These are phyloP conservation scores for Zhengitettix transpicula DNA, from an alignment of 2,888 invertebrate species.

Conservation along the genomic window DNA sequence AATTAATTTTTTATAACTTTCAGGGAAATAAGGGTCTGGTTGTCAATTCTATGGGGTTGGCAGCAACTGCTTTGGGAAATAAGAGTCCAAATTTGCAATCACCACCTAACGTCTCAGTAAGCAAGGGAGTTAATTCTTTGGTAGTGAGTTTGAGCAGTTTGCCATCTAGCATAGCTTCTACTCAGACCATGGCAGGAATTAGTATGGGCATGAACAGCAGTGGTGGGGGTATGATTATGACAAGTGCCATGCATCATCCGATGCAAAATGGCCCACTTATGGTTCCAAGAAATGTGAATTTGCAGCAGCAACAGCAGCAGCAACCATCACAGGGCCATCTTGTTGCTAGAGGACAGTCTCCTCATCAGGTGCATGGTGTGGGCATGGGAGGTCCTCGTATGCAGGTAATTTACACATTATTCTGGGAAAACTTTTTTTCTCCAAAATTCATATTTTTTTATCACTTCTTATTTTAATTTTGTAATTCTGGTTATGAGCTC, in stretches of 20 bases:
- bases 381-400: constrained; percentile 26
- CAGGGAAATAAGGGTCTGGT: constrained; percentile 56
- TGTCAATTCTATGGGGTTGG: constrained; percentile 52
- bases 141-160: constrained; percentile 19
- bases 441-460: not conserved
- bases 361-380: constrained; percentile 27
- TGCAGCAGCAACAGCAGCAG: constrained; percentile 3
- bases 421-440: too few relatives aligned
- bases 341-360: constrained; percentile 24
- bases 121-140: constrained; percentile 21
- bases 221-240: constrained; percentile 60
- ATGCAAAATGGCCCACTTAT: constrained; percentile 69
- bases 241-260: constrained; percentile 49
- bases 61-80: constrained; percentile 58
- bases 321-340: constrained; percentile 22
- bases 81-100: constrained; percentile 75
- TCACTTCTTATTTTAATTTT: not conserved
- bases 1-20: constrained; percentile 19
- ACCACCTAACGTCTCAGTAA: constrained; percentile 66
- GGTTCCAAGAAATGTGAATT: constrained; percentile 28
- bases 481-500: too few relatives aligned
- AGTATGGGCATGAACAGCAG: constrained; percentile 27
- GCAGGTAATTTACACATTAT: constrained; percentile 24
- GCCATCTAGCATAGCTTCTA: not conserved
- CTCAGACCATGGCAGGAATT: not conserved